Conservation (phyloP, 37 sponge, comb jelly and placozoan genomes). For the Halisarca cf. caerulea region DNA sequence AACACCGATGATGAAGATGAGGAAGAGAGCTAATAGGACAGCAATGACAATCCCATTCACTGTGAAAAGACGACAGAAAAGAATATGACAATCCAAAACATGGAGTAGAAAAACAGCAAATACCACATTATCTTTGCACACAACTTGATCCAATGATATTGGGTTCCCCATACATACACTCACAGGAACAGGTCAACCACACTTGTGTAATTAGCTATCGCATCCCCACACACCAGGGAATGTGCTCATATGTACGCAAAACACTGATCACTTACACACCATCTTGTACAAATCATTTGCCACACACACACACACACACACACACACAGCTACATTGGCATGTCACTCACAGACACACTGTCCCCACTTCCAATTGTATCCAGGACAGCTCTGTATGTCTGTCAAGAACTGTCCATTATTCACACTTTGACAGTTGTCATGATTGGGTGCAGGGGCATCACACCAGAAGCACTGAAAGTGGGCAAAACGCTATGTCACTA, state of each 20-base stretch:
- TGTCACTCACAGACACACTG: conserved; percentile 5
- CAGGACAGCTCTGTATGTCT: background rate
- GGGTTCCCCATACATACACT: too few relatives aligned
- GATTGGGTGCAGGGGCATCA: background rate
- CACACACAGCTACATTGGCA: too few relatives aligned
- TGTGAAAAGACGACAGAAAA: too few relatives aligned
- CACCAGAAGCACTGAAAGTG: conserved; percentile 19
- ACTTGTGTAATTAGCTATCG: too few relatives aligned
- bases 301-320: too few relatives aligned
- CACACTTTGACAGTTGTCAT: background rate
- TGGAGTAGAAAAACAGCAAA: too few relatives aligned
- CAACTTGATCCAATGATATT: too few relatives aligned
- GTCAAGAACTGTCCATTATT: background rate
- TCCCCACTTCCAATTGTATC: conserved; percentile 30
- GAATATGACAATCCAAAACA: too few relatives aligned
- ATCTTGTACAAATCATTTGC: background rate
- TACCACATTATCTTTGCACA: too few relatives aligned
- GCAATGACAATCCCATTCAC: conserved; percentile 32
- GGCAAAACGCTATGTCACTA: background rate
- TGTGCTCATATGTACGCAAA: background rate
- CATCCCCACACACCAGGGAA: too few relatives aligned
- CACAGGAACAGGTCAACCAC: too few relatives aligned
- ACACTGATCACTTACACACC: background rate
- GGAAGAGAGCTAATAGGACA: background rate
- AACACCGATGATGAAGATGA: background rate